These are phyloP conservation scores for Rhynchophorus ferrugineus DNA, from an alignment of 1,140 invertebrate genomes.

Conservation along the genomic window DNA sequence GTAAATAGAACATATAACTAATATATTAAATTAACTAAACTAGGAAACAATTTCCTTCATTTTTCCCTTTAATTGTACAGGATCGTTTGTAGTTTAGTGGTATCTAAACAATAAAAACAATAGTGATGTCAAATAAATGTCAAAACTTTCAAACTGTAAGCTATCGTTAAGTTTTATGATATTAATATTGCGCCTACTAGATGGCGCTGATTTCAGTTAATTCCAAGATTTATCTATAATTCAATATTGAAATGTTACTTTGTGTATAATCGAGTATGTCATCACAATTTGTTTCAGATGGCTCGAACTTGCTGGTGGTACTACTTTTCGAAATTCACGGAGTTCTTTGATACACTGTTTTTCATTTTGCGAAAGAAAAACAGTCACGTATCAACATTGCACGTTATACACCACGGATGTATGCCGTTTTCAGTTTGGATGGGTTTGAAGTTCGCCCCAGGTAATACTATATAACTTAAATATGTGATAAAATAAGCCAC, in stretches of 20 bases:
- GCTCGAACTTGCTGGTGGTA: slow-evolving; percentile 94
- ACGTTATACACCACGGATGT: slow-evolving; percentile 92
- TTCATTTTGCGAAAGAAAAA: slow-evolving; percentile 88
- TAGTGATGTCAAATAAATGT: too few species aligned
- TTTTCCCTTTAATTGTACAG: too few species aligned
- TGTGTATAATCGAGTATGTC: too few species aligned
- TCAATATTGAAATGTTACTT: too few species aligned
- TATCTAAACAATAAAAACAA: too few species aligned
- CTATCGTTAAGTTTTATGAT: too few species aligned
- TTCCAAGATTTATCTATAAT: too few species aligned
- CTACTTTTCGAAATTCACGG: slow-evolving; percentile 94
- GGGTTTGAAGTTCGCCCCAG: slow-evolving; percentile 92
- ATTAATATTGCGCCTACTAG: too few species aligned
- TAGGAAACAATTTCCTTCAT: too few species aligned
- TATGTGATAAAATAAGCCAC: neutral
- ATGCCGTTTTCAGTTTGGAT: slow-evolving; percentile 96
- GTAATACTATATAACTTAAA: slow-evolving; percentile 41
- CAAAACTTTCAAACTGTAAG: too few species aligned
- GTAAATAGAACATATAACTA: slow-evolving; percentile 59
- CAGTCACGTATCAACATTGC: slow-evolving; percentile 84
- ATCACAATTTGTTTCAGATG: slow-evolving; percentile 67
- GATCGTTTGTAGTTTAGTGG: too few species aligned
- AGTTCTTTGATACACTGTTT: slow-evolving; percentile 94
- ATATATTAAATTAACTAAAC: neutral
- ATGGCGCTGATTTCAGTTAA: too few species aligned